These are phyloP conservation scores for Climacteris rufus DNA, from an alignment of 2,113 vertebrate species.

Conservation along the genomic window DNA sequence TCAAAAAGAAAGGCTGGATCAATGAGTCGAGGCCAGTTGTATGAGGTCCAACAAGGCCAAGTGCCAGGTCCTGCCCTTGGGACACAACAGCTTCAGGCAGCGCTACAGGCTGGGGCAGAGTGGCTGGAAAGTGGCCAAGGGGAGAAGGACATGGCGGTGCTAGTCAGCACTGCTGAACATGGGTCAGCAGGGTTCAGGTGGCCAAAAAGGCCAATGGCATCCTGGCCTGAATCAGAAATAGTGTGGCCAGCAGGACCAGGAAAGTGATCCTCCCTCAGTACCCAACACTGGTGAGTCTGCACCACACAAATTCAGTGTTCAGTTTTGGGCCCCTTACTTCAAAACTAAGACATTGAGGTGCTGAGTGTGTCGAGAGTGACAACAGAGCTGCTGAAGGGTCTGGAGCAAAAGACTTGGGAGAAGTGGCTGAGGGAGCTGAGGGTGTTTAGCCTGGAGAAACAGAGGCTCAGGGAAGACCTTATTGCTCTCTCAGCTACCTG, in stretches of 20 bases:
- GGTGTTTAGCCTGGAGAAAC: background rate
- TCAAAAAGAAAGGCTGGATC: background rate
- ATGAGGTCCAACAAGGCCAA: background rate
- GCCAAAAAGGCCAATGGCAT: background rate
- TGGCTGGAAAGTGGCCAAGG: background rate
- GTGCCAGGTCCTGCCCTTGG: background rate
- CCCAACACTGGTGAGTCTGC: background rate
- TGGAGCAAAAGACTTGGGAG: background rate
- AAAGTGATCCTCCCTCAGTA: too few relatives aligned
- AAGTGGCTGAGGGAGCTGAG: background rate
- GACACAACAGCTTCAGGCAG: background rate
- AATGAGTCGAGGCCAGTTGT: rapidly evolving
- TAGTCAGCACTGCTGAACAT: background rate
- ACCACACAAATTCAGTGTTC: background rate
- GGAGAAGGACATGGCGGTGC: rapidly evolving
- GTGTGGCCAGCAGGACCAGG: background rate
- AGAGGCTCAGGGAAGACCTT: background rate
- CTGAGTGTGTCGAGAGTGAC: background rate
- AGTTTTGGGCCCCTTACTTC: background rate
- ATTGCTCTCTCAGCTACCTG: background rate
- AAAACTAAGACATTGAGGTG: background rate
- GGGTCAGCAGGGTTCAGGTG: background rate
- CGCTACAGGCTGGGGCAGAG: background rate
- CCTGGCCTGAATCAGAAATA: background rate
- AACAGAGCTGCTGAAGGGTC: background rate